These are phyloP conservation scores for Aporrectodea caliginosa DNA, from an alignment of 1,140 invertebrate species.

Conservation along the genomic window DNA sequence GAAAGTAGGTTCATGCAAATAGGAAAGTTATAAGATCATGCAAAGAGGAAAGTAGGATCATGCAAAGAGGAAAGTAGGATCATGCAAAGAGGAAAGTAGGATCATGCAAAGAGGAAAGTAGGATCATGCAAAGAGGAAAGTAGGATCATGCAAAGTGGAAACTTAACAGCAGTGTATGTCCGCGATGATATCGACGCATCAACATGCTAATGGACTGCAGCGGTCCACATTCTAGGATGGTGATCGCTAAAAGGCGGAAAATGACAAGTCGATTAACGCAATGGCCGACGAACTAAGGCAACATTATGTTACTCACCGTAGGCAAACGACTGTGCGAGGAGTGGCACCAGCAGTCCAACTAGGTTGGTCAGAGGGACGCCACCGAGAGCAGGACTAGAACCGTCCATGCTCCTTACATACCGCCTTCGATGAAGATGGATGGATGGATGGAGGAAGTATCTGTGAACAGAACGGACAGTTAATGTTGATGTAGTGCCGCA, in stretches of 20 bases:
- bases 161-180: neutral
- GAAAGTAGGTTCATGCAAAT: too few relatives aligned
- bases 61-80: too few relatives aligned
- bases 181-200: neutral
- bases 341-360: neutral
- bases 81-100: too few relatives aligned
- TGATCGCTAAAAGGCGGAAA: neutral
- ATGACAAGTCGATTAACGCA: neutral
- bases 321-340: neutral
- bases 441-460: neutral
- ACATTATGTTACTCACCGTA: neutral
- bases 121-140: too few relatives aligned
- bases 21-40: too few relatives aligned
- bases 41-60: too few relatives aligned
- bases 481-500: neutral
- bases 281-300: neutral
- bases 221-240: neutral
- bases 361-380: neutral
- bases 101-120: too few relatives aligned
- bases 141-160: too few relatives aligned
- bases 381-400: neutral
- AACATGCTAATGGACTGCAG: neutral
- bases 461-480: neutral
- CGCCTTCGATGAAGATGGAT: too few relatives aligned
- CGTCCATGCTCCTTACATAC: neutral